Conservation (phyloP, 2,113 vertebrate genomes). For the Dryoscopus gambensis region DNA sequence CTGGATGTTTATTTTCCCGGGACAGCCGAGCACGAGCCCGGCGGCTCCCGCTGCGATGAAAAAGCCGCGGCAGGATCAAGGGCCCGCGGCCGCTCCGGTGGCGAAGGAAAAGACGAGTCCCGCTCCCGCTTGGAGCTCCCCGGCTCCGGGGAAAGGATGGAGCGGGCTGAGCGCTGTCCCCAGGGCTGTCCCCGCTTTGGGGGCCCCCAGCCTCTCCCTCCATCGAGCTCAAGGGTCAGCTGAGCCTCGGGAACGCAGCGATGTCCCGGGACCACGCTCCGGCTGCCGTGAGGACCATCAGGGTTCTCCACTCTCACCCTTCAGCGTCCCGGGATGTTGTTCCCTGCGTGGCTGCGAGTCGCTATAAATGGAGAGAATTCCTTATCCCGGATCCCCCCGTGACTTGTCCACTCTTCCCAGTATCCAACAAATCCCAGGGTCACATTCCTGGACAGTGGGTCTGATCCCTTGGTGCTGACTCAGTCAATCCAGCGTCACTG, state of each 20-base stretch:
- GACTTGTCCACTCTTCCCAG: neutral
- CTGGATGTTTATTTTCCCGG: neutral
- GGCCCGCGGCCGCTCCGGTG: neutral
- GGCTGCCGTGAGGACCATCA: neutral
- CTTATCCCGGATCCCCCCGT: neutral
- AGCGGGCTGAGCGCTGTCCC: neutral
- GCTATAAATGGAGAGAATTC: neutral
- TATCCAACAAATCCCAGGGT: rapidly evolving
- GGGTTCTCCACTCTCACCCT: neutral
- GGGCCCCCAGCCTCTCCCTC: neutral
- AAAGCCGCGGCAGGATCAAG: neutral
- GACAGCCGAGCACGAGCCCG: neutral
- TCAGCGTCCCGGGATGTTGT: neutral
- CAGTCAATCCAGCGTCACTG: neutral
- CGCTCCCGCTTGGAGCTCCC: neutral
- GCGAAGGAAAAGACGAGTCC: neutral
- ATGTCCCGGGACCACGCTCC: rapidly evolving
- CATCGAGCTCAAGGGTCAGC: neutral
- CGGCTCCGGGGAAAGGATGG: neutral
- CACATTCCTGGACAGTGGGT: rapidly evolving
- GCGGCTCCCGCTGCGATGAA: neutral
- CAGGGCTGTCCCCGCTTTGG: neutral
- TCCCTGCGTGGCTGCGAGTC: neutral
- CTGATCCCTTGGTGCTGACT: neutral
- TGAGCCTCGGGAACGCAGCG: rapidly evolving